Conservation (phyloP, 2,113 vertebrate genomes). For the Istiophorus platypterus region DNA sequence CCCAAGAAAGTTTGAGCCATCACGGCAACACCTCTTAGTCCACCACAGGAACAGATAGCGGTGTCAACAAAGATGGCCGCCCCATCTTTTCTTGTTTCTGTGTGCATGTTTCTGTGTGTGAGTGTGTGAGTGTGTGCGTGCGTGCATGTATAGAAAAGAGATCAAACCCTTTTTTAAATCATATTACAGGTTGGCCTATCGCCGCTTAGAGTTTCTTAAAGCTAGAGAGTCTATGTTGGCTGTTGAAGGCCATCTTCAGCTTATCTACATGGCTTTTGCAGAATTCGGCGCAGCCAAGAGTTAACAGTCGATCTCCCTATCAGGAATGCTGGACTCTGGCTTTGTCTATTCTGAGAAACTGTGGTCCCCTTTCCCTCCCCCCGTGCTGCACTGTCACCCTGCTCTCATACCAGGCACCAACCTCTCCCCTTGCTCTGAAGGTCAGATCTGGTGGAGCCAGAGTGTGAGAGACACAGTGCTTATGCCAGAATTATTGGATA, state of each 20-base stretch:
- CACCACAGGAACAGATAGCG: slow-evolving; percentile 76
- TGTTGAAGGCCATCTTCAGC: not conserved
- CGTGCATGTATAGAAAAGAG: not conserved
- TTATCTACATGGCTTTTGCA: slow-evolving; percentile 48
- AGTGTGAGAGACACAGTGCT: slow-evolving; percentile 66
- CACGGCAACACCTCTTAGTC: slow-evolving; percentile 76
- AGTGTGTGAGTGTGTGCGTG: not conserved
- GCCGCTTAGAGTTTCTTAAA: not conserved
- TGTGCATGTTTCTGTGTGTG: not conserved
- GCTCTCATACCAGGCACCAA: slow-evolving; percentile 83
- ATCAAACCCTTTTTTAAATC: not conserved
- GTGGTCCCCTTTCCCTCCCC: slow-evolving; percentile 59
- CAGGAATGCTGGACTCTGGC: slow-evolving; percentile 81
- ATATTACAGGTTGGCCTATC: not conserved
- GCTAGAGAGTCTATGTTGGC: not conserved
- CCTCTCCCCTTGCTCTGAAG: slow-evolving; percentile 82
- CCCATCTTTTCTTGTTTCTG: not conserved
- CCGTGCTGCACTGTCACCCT: slow-evolving; percentile 74
- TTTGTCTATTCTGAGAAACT: slow-evolving; percentile 86
- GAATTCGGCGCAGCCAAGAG: slow-evolving; percentile 47
- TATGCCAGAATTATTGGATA: slow-evolving; percentile 57
- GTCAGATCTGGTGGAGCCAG: slow-evolving; percentile 78
- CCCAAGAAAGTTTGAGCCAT: slow-evolving; percentile 80
- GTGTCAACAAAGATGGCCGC: slow-evolving; percentile 75
- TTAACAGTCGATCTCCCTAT: slow-evolving; percentile 68